Base-by-base conservation (phyloP, 2,113 vertebrate species). In the Lucifuga dentata region DNA sequence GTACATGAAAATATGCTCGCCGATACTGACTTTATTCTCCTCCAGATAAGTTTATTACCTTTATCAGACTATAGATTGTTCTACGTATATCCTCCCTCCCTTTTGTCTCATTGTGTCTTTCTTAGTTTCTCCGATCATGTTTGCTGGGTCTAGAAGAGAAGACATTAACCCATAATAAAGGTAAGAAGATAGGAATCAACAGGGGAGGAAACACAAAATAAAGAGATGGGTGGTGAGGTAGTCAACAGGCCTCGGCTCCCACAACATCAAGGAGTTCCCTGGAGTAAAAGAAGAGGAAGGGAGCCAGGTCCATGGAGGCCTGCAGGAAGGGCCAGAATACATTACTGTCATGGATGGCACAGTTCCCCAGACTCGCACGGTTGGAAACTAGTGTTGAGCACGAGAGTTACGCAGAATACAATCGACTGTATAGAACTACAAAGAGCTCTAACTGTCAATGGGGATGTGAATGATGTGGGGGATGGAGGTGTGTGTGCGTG, bases 221-320 rank as follows among this genome's bases (percentile, higher is more conserved):
- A 76, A 73, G 64, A 63, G 62, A 64, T 58, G 76, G 73, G 53
- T 70, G 57, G 63, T 58, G 75, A 68, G 44, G 57, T 38, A 83
- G 81, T 80, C 83, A 87, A 78, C 68, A 83, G 84, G 65, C 79
- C 73, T 57, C 73, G 50, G 72, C 77, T 82, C 73, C 76, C 72
- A 68, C 62, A 85, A 82, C 69, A 56, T 86, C 84, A 87, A 80
- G 83, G 57, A 41, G 41, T 35, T 86, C 81, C 87, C 86, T 68
- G 73, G 80, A 66, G 83, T 53, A 44, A 49, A 58, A 44, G 51
- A 50, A 40, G 49, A 76, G 76, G 33, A 68, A 52, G 69, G 44
- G 70, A 79, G 73, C 64, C 41, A 33, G 67, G 71, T 72, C 77
- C 69, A 15, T 11, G 26, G 72, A 64, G 80, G 59, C 68, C 73